A percentile compares a stretch with the other conserved stretches of the same genome.
These are phyloP conservation scores for Merluccius polli DNA, from an alignment of 2,797 vertebrate species.

Conservation along the genomic window DNA sequence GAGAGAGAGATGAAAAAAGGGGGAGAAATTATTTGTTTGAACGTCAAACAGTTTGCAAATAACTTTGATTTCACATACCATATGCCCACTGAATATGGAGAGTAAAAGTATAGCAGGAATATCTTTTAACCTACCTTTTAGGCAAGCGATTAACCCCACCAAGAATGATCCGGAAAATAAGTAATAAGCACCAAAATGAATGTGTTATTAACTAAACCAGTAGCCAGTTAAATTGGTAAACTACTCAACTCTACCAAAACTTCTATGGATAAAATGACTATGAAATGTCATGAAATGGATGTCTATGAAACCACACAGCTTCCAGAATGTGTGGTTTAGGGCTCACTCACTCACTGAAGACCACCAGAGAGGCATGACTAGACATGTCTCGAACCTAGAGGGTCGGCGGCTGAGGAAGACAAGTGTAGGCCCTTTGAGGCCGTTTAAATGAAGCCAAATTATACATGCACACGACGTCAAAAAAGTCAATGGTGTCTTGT, in stretches of 20 bases:
- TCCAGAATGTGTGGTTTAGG: not conserved
- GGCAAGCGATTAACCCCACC: not conserved
- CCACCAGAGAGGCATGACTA: not conserved
- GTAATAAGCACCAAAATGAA: not conserved
- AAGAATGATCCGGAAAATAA: not conserved
- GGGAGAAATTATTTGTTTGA: not conserved
- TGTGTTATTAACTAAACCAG: not conserved
- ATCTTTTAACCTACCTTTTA: not conserved
- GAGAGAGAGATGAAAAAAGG: not conserved
- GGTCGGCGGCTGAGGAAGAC: not conserved
- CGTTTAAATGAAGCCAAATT: not conserved
- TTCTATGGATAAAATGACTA: not conserved
- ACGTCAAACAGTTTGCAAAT: not conserved
- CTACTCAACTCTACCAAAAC: not conserved
- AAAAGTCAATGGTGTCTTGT: not conserved
- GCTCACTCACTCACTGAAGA: not conserved
- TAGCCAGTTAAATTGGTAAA: not conserved
- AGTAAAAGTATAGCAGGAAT: not conserved
- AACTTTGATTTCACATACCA: not conserved
- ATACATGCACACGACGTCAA: constrained; percentile 6
- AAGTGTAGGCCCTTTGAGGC: not conserved
- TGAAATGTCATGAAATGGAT: not conserved
- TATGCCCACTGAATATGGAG: not conserved
- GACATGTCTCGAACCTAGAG: not conserved
- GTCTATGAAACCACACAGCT: not conserved